Evolutionary conservation across 2,797 vertebrate species (phyloP).

Genomic region (Chloroceryle inda): DNA sequence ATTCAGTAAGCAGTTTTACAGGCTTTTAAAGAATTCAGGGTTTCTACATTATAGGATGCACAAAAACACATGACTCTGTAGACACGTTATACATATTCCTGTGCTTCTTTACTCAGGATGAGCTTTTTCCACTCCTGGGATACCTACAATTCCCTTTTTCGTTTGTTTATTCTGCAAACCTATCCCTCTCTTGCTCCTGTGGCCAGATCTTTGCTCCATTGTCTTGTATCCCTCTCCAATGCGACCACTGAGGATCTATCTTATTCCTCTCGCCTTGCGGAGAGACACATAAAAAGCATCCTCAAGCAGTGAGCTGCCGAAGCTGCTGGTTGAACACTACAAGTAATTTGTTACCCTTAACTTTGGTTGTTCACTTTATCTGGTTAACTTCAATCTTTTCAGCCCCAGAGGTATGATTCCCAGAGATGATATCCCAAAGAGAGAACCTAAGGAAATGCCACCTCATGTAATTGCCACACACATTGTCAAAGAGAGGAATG

Average conservation of each 20-base stretch:
- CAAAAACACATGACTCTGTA: background rate
- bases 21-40: background rate
- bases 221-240: background rate
- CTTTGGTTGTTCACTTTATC: background rate
- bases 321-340: background rate
- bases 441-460: background rate
- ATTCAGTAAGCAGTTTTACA: background rate
- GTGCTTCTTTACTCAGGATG: background rate
- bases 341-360: background rate
- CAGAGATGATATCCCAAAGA: background rate
- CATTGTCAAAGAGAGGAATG: background rate
- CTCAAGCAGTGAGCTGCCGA: background rate
- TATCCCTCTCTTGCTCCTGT: background rate
- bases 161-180: background rate
- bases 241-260: background rate
- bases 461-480: background rate
- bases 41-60: background rate
- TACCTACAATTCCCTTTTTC: background rate
- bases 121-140: background rate
- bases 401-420: fast-evolving
- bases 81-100: fast-evolving
- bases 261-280: background rate
- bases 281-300: background rate
- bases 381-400: background rate
- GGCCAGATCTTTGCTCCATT: background rate